A percentile compares a stretch with the other conserved stretches of the same genome.
Conservation (phyloP, 2,113 vertebrate species). For the rat (Rattus norvegicus) region DNA sequence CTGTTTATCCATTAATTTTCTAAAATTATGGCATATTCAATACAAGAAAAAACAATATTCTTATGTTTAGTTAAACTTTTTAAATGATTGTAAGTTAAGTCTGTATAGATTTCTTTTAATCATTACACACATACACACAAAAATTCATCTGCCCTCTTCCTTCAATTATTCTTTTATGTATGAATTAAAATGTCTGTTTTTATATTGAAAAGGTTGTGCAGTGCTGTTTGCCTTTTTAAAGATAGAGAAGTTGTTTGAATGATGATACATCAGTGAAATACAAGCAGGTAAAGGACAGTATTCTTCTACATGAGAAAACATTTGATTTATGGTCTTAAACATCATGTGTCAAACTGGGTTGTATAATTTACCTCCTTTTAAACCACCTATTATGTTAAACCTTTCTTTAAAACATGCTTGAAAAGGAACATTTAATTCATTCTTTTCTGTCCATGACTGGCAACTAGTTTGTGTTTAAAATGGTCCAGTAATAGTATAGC, state of each 20-base stretch:
- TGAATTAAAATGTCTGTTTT: constrained; percentile 10
- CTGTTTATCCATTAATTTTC: not conserved
- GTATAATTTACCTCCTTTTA: not conserved
- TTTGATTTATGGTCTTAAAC: constrained; percentile 63
- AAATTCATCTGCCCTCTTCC: constrained; percentile 30
- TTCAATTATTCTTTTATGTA: not conserved
- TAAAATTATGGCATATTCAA: not conserved
- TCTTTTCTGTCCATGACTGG: not conserved
- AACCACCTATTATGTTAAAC: not conserved
- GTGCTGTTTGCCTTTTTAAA: constrained; percentile 58
- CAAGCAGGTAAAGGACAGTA: not conserved
- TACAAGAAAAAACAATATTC: not conserved
- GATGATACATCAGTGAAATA: constrained; percentile 33
- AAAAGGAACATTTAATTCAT: not conserved
- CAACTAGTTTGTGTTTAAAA: constrained; percentile 5
- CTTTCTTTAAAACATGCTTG: constrained; percentile 7
- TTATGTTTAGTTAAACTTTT: constrained; percentile 12
- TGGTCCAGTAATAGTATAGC: not conserved
- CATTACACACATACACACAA: not conserved
- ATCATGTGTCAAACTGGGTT: constrained; percentile 39
- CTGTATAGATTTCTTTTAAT: constrained; percentile 27
- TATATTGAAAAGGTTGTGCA: not conserved
- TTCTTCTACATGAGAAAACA: constrained; percentile 37
- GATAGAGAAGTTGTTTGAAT: constrained; percentile 23
- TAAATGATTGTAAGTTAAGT: constrained; percentile 11